Conservation (phyloP, 2,888 invertebrate species). For the Cerceris ruficornis region DNA sequence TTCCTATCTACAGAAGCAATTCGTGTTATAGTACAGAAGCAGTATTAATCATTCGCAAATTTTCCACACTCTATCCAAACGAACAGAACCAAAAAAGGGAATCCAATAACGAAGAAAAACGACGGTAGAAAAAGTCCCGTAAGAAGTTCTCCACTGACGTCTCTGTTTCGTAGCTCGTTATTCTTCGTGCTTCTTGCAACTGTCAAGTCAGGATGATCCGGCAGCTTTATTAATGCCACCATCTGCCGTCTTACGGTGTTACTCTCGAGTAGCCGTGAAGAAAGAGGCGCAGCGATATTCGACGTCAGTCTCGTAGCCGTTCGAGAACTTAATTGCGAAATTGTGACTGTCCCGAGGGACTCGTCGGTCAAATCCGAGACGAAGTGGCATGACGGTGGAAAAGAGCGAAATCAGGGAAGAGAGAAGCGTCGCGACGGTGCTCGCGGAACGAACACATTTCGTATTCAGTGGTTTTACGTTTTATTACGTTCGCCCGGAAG, state of each 20-base stretch:
- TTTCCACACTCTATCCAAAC: no score
- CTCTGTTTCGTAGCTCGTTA: slow-evolving; percentile 17
- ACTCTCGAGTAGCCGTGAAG: slow-evolving; percentile 7
- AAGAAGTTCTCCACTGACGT: no score
- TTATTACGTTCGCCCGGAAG: slow-evolving; percentile 60
- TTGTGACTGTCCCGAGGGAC: slow-evolving; percentile 58
- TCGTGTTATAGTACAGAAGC: no score
- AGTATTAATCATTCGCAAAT: no score
- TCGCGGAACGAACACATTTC: slow-evolving; percentile 51
- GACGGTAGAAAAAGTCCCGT: no score
- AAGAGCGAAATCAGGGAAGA: slow-evolving; percentile 4
- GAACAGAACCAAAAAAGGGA: no score
- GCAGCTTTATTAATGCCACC: slow-evolving; percentile 54
- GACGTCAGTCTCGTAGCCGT: slow-evolving; percentile 32
- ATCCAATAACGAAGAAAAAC: no score
- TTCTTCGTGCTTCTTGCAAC: slow-evolving; percentile 17
- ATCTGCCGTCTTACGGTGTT: slow-evolving; percentile 38
- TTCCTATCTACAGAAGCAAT: no score
- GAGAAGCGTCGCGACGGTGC: background rate
- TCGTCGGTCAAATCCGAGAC: slow-evolving; percentile 48
- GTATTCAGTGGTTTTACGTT: slow-evolving; percentile 65
- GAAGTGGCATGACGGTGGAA: slow-evolving; percentile 5
- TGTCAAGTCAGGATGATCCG: slow-evolving; percentile 40
- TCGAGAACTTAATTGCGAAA: slow-evolving; percentile 61
- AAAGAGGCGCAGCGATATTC: slow-evolving; percentile 12